phyloP scores from a whole-genome alignment of 2,888 invertebrate genomes.

The Chymomyza caudatula region DNA sequence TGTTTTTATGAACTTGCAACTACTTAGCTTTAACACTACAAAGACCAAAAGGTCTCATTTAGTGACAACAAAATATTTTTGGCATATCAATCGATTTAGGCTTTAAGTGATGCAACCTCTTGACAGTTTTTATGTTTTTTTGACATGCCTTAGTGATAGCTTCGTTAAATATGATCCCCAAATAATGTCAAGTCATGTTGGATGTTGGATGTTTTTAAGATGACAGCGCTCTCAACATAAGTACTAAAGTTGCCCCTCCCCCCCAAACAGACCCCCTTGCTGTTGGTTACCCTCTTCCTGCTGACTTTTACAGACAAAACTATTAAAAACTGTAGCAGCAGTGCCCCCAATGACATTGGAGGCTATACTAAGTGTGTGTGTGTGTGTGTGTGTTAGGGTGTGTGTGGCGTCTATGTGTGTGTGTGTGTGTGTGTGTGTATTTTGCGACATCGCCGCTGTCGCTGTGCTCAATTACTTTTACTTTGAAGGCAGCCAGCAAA shows the following conservation, averaged over 20 bases:
- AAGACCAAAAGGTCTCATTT: neutral
- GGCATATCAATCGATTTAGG: neutral
- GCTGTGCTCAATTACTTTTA: slow-evolving; percentile 52
- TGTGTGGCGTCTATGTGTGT: too few species aligned
- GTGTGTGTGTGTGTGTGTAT: neutral
- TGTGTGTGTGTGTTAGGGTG: neutral
- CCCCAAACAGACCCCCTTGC: neutral
- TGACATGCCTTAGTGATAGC: too few species aligned
- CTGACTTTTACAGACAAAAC: neutral
- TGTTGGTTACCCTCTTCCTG: neutral
- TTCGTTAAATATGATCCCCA: neutral
- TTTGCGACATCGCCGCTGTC: slow-evolving; percentile 56
- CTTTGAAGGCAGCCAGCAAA: slow-evolving; percentile 36
- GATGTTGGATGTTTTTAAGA: neutral
- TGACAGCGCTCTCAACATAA: slow-evolving; percentile 38
- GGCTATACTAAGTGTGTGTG: neutral
- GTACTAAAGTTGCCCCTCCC: slow-evolving; percentile 24
- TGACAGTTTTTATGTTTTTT: neutral
- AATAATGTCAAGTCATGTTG: neutral
- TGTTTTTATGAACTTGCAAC: neutral
- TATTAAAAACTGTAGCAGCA: slow-evolving; percentile 23
- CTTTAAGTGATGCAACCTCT: neutral
- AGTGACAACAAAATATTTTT: neutral
- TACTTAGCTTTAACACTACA: neutral
- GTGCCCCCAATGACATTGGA: slow-evolving; percentile 61